Percentiles rank a stretch among this genome's conserved stretches.
Evolutionary conservation across 2,113 vertebrate species (phyloP).

Genomic region (Gadus macrocephalus): DNA sequence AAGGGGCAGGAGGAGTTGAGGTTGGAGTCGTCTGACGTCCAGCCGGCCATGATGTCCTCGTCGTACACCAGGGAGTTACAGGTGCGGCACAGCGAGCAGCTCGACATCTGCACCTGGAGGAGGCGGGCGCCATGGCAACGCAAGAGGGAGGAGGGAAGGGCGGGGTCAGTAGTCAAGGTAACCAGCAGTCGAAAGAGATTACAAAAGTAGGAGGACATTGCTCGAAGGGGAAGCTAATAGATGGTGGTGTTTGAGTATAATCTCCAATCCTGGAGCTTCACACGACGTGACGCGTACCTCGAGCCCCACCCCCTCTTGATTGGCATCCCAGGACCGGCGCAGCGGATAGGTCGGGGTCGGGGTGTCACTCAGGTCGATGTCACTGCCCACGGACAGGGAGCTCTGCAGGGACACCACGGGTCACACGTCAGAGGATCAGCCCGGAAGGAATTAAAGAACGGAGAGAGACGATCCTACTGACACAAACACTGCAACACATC

Average conservation of each 20-base stretch:
- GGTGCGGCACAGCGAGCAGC: conserved; percentile 83
- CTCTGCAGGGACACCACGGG: conserved; percentile 66
- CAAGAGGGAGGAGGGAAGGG: background rate
- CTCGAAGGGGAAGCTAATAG: background rate
- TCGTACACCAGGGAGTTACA: conserved; percentile 86
- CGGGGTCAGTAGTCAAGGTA: background rate
- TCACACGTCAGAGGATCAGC: no score
- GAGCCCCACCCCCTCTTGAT: conserved; percentile 68
- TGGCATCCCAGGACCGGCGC: conserved; percentile 73
- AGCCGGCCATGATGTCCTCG: conserved; percentile 95
- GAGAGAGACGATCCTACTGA: no score
- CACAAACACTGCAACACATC: no score
- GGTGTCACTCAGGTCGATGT: conserved; percentile 79
- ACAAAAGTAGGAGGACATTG: background rate
- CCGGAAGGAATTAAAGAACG: no score
- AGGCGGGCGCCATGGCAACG: background rate
- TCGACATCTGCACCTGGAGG: conserved; percentile 77
- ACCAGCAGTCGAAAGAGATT: no score
- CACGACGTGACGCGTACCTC: conserved; percentile 68
- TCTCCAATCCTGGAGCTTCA: no score
- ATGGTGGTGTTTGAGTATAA: no score
- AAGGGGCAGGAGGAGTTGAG: conserved; percentile 90
- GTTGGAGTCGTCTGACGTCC: conserved; percentile 93
- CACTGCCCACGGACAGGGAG: conserved; percentile 84
- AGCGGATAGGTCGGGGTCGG: conserved; percentile 68